phyloP scores from a whole-genome alignment of 2,797 vertebrate species.

The Melanotaenia nigrans region DNA sequence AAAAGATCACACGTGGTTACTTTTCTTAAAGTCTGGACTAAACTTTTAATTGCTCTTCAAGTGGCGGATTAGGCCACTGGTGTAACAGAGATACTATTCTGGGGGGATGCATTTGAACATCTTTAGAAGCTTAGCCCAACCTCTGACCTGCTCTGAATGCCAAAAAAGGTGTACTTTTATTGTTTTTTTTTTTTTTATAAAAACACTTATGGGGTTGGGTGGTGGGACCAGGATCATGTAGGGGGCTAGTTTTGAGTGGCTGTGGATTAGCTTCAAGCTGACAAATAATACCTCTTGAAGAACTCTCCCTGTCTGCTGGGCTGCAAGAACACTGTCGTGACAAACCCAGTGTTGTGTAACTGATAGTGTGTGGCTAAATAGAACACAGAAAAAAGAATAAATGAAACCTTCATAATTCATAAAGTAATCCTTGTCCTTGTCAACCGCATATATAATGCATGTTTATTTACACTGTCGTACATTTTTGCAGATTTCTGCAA shows the following conservation, averaged over 20 bases:
- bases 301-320: conserved; percentile 29
- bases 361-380: conserved; percentile 26
- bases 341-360: conserved; percentile 35
- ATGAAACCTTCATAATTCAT: conserved; percentile 37
- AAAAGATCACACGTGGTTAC: conserved; percentile 75
- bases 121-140: conserved; percentile 77
- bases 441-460: conserved; percentile 14
- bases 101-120: conserved; percentile 71
- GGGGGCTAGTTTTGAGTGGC: conserved; percentile 50
- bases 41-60: conserved; percentile 87
- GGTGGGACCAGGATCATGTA: conserved; percentile 3
- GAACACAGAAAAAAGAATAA: conserved; percentile 17
- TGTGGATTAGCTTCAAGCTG: conserved; percentile 66
- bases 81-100: conserved; percentile 80
- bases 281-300: conserved; percentile 66
- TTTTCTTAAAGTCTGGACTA: conserved; percentile 80
- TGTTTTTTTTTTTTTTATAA: not conserved
- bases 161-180: conserved; percentile 50
- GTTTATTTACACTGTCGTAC: conserved; percentile 23
- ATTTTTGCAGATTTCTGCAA: conserved; percentile 30
- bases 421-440: conserved; percentile 18
- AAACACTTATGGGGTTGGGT: conserved; percentile 15
- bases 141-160: conserved; percentile 76
- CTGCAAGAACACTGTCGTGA: conserved; percentile 32
- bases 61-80: conserved; percentile 80